Base-by-base conservation (phyloP, 2,113 vertebrate species). In the Entosphenus tridentatus region DNA sequence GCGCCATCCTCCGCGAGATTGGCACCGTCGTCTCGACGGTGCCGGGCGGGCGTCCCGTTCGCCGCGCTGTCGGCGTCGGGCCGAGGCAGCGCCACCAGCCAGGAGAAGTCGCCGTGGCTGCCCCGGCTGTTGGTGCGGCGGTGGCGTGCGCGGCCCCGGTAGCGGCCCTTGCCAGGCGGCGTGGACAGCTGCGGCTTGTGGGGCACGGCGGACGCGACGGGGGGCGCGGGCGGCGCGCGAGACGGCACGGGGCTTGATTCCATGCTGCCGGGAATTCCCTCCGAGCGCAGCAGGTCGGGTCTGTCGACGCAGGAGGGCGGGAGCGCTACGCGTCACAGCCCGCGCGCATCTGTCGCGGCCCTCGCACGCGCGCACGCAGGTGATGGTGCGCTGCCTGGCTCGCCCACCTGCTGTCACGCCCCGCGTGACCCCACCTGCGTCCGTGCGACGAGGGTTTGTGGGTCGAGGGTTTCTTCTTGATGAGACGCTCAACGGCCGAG, bases 401-500 rank as follows among this genome's bases (percentile, higher is more conserved):
- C 39, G 39, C 39, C 39, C 39, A 39, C 39, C 39, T 39, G 39
- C 39, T 39, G 39, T 39, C 39, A 39, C 39, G 39, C 39, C 39
- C 39, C 39, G 39, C 39, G 39, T 39, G 39, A 39, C 39, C 39
- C 39, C 21, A 65, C 62, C 62, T 65, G 62, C 21, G 62, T 21
- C 84, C 75, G 69, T 87, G 86, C 73, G 82, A 75, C 17, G 87
- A 85, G 14, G 89, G 77, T 74, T 90, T 97, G 75, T 91, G 89
- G 2, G 80, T 74, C 72, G 83, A 81, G 8, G 86, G 83, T 73
- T 93, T 97, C 77, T 86, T 91, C 79, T 87, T 95, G 80, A 98
- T 96, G 75, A 98, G 77, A 72, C 91, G 96, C 81, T 98, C 93
- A 68, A 98, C 85, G 67, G 92, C 84, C 1, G 91, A 95, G 72